Conservation (phyloP, 2,113 vertebrate genomes). For the Nipponia nippon region DNA sequence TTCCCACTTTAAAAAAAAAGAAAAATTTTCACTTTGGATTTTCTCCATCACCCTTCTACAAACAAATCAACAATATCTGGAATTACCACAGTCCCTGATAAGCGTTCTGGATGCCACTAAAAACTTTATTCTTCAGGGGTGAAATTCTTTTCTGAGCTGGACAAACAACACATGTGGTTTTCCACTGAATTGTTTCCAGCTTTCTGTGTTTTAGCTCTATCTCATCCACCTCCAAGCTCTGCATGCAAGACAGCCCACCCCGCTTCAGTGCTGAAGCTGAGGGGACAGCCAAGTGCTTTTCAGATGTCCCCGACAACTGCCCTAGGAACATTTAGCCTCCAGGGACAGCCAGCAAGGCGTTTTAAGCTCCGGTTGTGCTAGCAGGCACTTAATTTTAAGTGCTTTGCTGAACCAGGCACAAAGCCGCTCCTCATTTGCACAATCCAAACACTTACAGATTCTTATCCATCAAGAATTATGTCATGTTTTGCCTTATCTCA, state of each 20-base stretch:
- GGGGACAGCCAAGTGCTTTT: neutral
- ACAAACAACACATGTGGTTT: neutral
- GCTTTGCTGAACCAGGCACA: conserved; percentile 14
- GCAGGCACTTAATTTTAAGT: neutral
- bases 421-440: neutral
- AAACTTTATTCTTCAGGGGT: neutral
- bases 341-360: neutral
- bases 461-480: neutral
- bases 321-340: neutral
- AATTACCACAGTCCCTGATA: neutral
- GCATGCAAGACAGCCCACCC: neutral
- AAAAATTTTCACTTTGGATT: neutral
- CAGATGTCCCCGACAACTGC: neutral
- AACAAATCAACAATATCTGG: neutral
- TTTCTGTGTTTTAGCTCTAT: neutral
- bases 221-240: neutral
- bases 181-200: neutral
- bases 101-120: neutral
- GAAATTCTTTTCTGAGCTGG: neutral
- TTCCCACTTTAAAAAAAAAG: neutral
- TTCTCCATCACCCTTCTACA: neutral
- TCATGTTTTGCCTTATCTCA: conserved; percentile 19
- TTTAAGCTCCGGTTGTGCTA: neutral
- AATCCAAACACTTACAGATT: neutral
- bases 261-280: neutral